Percentiles rank a stretch among this genome's conserved stretches.
phyloP scores from a whole-genome alignment of 1,140 invertebrate species.

The Planococcus citri region DNA sequence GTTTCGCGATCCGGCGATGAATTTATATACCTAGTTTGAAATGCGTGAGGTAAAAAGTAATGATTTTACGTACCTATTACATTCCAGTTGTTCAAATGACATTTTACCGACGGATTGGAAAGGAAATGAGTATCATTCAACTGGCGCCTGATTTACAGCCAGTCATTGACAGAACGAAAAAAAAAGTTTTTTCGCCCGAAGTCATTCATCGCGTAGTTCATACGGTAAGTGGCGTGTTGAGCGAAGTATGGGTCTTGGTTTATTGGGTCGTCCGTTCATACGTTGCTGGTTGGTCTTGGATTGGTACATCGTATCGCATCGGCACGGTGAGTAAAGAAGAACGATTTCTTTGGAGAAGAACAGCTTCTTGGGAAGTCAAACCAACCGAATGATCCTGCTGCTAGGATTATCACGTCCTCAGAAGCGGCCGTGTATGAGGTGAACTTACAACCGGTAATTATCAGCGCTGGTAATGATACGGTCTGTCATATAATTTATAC shows the following conservation, averaged over 20 bases:
- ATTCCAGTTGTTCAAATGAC: conserved; percentile 12
- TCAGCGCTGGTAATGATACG: conserved; percentile 17
- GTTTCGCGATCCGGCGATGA: neutral
- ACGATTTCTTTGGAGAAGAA: neutral
- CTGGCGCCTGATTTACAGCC: conserved; percentile 14
- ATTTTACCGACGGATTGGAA: conserved; percentile 16
- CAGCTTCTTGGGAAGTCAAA: conserved; percentile 18
- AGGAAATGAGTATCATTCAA: conserved; percentile 19
- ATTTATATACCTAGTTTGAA: neutral
- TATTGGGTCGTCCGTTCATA: neutral
- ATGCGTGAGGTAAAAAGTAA: neutral
- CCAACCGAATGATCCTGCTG: conserved; percentile 19
- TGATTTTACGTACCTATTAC: neutral
- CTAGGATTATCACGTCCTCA: conserved; percentile 19
- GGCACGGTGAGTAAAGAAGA: neutral
- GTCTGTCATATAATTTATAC: conserved; percentile 15
- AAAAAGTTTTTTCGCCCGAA: conserved; percentile 5
- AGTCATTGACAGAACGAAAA: conserved; percentile 11
- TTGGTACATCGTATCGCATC: neutral
- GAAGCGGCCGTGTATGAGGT: conserved; percentile 13
- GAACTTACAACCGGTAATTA: conserved; percentile 12
- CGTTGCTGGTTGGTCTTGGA: neutral
- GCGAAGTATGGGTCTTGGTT: conserved; percentile 5
- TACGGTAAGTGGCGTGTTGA: conserved; percentile 4
- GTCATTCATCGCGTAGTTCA: neutral